Evolutionary conservation across 2,113 vertebrate species (phyloP).

Genomic region (Oreotrochilus melanogaster): DNA sequence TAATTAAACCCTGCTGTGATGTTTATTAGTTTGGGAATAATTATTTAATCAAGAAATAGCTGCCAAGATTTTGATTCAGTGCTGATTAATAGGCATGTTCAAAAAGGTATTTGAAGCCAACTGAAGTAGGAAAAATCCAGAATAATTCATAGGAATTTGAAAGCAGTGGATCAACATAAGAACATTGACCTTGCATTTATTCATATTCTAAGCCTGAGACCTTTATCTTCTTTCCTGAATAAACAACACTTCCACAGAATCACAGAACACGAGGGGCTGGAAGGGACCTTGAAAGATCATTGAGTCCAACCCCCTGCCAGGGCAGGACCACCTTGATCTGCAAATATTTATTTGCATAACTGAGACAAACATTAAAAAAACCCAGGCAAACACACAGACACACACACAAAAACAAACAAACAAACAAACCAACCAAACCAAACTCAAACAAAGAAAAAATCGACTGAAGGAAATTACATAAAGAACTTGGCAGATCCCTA

Average conservation of each 20-base stretch:
- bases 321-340: not conserved
- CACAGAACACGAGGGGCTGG: too few species aligned
- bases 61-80: constrained; percentile 52
- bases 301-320: too few species aligned
- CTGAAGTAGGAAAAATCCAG: not conserved
- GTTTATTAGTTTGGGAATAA: constrained; percentile 64
- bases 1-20: constrained; percentile 58
- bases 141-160: constrained; percentile 8
- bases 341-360: not conserved
- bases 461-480: not conserved
- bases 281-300: too few species aligned
- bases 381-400: too few species aligned
- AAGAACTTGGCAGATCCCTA: not conserved
- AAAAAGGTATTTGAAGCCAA: not conserved
- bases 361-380: not conserved
- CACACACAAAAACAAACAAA: too few species aligned
- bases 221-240: constrained; percentile 7
- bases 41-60: constrained; percentile 65
- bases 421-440: too few species aligned
- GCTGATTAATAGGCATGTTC: constrained; percentile 4
- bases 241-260: not conserved
- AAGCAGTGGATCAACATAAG: not conserved
- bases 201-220: not conserved
- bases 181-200: not conserved
- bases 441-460: not conserved